A percentile compares a stretch with the other conserved stretches of the same genome.
Conservation (phyloP, 1,140 invertebrate species). For the Paraescarpia echinospica region DNA sequence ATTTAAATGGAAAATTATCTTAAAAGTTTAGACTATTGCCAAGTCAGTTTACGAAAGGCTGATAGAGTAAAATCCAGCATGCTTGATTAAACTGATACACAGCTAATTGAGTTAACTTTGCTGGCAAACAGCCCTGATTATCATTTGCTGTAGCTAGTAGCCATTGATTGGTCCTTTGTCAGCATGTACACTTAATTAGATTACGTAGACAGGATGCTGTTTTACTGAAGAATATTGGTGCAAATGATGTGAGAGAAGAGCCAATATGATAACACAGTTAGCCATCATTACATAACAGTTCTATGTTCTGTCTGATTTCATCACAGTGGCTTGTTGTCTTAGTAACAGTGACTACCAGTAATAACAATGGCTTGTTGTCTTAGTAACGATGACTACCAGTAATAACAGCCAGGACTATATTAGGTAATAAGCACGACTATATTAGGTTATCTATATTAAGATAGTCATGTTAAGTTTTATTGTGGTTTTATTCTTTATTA, state of each 20-base stretch:
- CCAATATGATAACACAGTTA: background rate
- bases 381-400: background rate
- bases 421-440: too few species aligned
- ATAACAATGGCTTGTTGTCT: background rate
- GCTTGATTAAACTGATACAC: constrained; percentile 1
- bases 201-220: background rate
- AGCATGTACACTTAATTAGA: background rate
- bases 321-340: background rate
- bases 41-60: background rate
- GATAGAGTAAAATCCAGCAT: background rate
- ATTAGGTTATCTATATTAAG: background rate
- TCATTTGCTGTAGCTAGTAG: background rate
- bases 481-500: too few species aligned
- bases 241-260: background rate
- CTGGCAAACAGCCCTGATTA: background rate
- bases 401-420: too few species aligned
- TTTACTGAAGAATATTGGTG: background rate
- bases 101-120: background rate
- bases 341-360: background rate
- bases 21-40: background rate
- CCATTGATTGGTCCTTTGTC: background rate
- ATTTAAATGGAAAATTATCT: background rate
- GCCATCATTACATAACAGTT: background rate
- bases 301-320: background rate
- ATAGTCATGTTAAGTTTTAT: background rate